Percentiles rank a stretch among this genome's conserved stretches.
Evolutionary conservation across 2,797 vertebrate genomes (phyloP).

Genomic region (Hyperoplus lanceolatus): DNA sequence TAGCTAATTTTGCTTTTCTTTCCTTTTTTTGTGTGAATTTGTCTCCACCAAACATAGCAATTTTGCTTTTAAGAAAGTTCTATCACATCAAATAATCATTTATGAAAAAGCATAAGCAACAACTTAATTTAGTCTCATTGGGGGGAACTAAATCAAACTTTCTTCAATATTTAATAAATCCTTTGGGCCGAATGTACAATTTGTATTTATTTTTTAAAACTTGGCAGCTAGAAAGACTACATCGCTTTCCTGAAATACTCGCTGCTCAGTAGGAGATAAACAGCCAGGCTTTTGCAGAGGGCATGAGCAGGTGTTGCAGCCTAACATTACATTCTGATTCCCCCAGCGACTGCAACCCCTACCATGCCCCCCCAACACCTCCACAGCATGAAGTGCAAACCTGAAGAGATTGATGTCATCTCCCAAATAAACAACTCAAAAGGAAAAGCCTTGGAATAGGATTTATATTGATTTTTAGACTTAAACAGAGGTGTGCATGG

Average conservation of each 20-base stretch:
- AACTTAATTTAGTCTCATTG: conserved; percentile 55
- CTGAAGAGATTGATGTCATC: conserved; percentile 36
- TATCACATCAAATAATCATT: conserved; percentile 33
- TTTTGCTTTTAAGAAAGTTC: conserved; percentile 40
- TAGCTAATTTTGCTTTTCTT: conserved; percentile 23
- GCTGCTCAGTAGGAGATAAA: conserved; percentile 66
- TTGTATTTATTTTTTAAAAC: conserved; percentile 48
- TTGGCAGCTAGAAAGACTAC: conserved; percentile 52
- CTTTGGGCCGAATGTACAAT: conserved; percentile 22
- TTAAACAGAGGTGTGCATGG: conserved; percentile 18
- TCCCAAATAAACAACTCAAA: conserved; percentile 49
- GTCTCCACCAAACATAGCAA: conserved; percentile 29
- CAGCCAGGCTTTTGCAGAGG: conserved; percentile 33
- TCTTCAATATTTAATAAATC: conserved; percentile 50
- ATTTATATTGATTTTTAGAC: conserved; percentile 6
- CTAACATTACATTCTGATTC: conserved; percentile 64
- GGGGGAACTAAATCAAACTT: conserved; percentile 47
- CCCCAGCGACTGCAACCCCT: conserved; percentile 24
- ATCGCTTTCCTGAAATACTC: conserved; percentile 54
- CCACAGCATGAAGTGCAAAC: conserved; percentile 46
- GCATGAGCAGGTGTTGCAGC: conserved; percentile 62
- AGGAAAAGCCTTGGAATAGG: background rate
- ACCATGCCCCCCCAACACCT: conserved; percentile 32
- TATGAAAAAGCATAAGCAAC: conserved; percentile 34
- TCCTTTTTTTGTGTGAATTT: conserved; percentile 25